These are phyloP conservation scores for Lucifuga dentata DNA, from an alignment of 2,113 vertebrate species.

Conservation along the genomic window DNA sequence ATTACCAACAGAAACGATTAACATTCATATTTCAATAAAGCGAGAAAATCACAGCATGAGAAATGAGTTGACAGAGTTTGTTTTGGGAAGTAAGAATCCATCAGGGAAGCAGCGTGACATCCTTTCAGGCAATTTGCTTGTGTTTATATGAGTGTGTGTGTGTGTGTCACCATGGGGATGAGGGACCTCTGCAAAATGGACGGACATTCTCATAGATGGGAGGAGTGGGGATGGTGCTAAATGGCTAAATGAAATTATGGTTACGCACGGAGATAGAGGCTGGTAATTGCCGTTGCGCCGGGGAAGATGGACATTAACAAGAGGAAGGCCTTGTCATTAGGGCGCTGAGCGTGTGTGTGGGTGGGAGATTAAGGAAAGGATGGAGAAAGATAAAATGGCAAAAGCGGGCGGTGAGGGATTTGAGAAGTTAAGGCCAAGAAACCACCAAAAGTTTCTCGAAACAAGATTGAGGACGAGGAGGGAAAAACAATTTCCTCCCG, in stretches of 20 bases:
- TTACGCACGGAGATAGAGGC: conserved; percentile 34
- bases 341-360: conserved; percentile 10
- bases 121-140: conserved; percentile 22
- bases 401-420: neutral
- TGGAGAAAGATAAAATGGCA: neutral
- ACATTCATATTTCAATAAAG: conserved; percentile 23
- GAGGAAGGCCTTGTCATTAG: conserved; percentile 62
- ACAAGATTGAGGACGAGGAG: conserved; percentile 32
- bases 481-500: conserved; percentile 49
- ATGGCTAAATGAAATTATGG: conserved; percentile 9
- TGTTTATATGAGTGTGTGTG: conserved; percentile 11
- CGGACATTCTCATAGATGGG: conserved; percentile 32
- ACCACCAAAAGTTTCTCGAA: conserved; percentile 48
- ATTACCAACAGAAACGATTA: neutral
- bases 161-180: conserved; percentile 19
- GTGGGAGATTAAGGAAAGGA: conserved; percentile 30
- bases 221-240: conserved; percentile 7
- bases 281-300: conserved; percentile 50
- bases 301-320: conserved; percentile 71
- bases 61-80: conserved; percentile 3
- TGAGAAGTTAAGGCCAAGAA: conserved; percentile 17
- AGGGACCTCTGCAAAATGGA: conserved; percentile 40
- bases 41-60: conserved; percentile 10
- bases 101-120: conserved; percentile 25
- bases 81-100: neutral